Conservation (phyloP, 2,888 invertebrate genomes). For the Lamellibrachia columna region DNA sequence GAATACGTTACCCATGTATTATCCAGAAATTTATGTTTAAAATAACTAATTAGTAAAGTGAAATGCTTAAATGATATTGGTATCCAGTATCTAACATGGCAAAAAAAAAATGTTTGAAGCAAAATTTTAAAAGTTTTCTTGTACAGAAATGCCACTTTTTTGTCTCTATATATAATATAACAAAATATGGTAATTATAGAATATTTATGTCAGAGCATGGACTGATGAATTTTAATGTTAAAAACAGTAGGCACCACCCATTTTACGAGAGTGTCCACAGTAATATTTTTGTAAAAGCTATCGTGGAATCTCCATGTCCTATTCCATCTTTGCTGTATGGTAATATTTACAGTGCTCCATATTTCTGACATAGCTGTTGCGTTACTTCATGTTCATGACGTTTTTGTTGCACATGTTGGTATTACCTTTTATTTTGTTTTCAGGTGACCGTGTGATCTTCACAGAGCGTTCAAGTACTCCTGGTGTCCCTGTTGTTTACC, state of each 20-base stretch:
- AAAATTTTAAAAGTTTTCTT: no score
- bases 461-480: slow-evolving; percentile 61
- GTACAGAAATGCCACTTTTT: no score
- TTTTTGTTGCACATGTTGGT: neutral
- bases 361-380: neutral
- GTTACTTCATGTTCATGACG: neutral
- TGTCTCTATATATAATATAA: no score
- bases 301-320: neutral
- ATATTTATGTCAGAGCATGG: no score
- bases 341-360: neutral
- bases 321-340: neutral
- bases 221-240: no score
- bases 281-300: neutral
- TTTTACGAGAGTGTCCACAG: neutral
- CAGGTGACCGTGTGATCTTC: slow-evolving; percentile 63
- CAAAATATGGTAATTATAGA: no score
- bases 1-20: neutral
- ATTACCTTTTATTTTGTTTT: slow-evolving; percentile 17
- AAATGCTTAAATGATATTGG: neutral
- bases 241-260: neutral
- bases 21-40: neutral
- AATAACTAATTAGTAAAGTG: neutral
- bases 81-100: no score
- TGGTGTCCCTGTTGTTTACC: slow-evolving; percentile 62
- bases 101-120: no score